Conservation (phyloP, 1,140 invertebrate species). For the Heliconius hewitsoni region DNA sequence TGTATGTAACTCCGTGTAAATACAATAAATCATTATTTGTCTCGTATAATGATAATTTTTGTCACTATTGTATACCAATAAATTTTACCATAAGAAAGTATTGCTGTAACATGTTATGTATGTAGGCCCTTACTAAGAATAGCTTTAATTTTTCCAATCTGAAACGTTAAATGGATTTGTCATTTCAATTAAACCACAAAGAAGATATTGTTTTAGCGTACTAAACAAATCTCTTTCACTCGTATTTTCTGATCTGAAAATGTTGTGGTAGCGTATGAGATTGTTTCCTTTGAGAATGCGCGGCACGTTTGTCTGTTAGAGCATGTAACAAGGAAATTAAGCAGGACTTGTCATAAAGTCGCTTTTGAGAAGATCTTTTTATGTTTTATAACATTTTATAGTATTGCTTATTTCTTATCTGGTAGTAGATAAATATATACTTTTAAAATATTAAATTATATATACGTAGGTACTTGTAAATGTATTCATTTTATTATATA, state of each 20-base stretch:
- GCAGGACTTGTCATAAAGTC: slow-evolving; percentile 32
- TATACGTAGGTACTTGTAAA: too few relatives aligned
- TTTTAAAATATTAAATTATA: not conserved
- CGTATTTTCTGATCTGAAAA: slow-evolving; percentile 42
- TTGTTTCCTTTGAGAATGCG: slow-evolving; percentile 51
- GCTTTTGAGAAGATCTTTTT: slow-evolving; percentile 24
- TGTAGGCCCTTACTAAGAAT: not conserved
- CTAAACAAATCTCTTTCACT: slow-evolving; percentile 43
- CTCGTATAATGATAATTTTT: too few relatives aligned
- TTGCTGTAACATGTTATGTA: not conserved
- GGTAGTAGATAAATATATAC: not conserved
- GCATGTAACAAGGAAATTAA: slow-evolving; percentile 41
- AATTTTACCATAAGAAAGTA: not conserved
- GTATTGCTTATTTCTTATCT: not conserved
- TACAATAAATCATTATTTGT: too few relatives aligned
- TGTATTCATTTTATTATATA: too few relatives aligned
- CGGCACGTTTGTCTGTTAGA: slow-evolving; percentile 39
- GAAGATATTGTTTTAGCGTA: slow-evolving; percentile 42
- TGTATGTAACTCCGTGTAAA: too few relatives aligned
- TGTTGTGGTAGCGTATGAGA: slow-evolving; percentile 46
- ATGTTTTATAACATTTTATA: slow-evolving; percentile 11
- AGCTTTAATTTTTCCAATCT: slow-evolving; percentile 5
- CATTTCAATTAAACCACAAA: slow-evolving; percentile 31
- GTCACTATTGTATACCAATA: too few relatives aligned
- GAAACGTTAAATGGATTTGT: slow-evolving; percentile 20